These are phyloP conservation scores for Agrochola litura DNA, from an alignment of 2,888 invertebrate species.

Conservation along the genomic window DNA sequence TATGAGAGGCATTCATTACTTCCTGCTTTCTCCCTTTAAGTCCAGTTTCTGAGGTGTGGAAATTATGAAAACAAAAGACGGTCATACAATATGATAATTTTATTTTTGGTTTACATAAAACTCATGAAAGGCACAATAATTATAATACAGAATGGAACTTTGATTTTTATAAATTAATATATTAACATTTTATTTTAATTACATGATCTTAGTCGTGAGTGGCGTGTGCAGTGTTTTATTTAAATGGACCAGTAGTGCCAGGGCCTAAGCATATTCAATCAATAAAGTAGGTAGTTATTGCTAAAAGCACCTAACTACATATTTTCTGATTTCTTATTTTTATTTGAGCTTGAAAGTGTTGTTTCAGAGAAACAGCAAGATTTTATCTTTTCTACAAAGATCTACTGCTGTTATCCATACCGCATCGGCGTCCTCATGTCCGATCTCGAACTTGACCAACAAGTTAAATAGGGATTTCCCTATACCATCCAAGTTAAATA, in stretches of 20 bases:
- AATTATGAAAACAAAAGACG: slow-evolving; percentile 23
- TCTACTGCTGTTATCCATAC: not conserved
- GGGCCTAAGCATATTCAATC: not conserved
- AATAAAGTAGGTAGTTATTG: not conserved
- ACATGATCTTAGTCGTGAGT: slow-evolving; percentile 22
- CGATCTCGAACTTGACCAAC: not conserved
- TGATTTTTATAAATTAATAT: slow-evolving; percentile 52
- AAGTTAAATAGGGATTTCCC: not conserved
- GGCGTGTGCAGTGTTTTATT: slow-evolving; percentile 18
- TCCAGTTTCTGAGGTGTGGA: not conserved
- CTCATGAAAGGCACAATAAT: slow-evolving; percentile 66
- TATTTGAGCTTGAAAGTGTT: not conserved
- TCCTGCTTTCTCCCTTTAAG: not conserved
- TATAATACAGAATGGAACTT: slow-evolving; percentile 64
- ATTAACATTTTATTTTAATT: slow-evolving; percentile 38
- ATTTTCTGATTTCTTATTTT: not conserved
- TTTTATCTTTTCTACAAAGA: not conserved
- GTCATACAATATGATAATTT: slow-evolving; percentile 57
- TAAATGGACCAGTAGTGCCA: not conserved
- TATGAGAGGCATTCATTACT: not conserved
- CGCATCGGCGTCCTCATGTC: not conserved
- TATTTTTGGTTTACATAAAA: slow-evolving; percentile 70
- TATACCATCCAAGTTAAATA: slow-evolving; percentile 8
- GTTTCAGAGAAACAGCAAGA: not conserved
- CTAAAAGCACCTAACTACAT: not conserved